Base-by-base conservation (phyloP, 2,888 invertebrate genomes). In the Aethes cnicana region DNA sequence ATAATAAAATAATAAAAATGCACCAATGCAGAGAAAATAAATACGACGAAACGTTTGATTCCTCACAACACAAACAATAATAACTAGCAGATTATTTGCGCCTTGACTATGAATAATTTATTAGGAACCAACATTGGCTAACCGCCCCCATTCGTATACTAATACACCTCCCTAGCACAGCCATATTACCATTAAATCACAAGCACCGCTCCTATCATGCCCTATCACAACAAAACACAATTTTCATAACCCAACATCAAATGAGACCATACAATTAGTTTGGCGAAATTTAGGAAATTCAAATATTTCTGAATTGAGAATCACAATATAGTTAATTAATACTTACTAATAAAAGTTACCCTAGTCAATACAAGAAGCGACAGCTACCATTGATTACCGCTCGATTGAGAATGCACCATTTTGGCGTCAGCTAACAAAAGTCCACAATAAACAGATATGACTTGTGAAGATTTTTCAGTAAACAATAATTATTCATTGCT, bases 321-420 rank as follows among this genome's bases (percentile, higher is more conserved):
- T 87, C 86, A 89, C 87, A 87, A 81, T 87, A 87, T 78, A 80
- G 76, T 82, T 85, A 80, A 75, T 82, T 85, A 86, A 84, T 85
- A 87, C 87, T 88, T 87, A 89, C 56, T 57, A 79, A 75, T 84
- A 77, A 70, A 78, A 70, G 77, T 82, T 81, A 82, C 63, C 70
- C 68, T 79, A 80, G 65, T 72, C 72, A 77, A 78, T 82, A 83
- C 69, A 71, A 77, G 69, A 77, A 74, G 62, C 72, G 73, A 71
- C 70, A 76, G 70, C 74, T 59, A 60, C 55, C 61, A 61, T 62
- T 70, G 76, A 73, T 72, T 79, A 77, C 77, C 73, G 74, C 61
- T 62, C 33, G 39, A 43, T 12, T 33, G 32, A 11, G 30, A 23
- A 21, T 25, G 49, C 42, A 56, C 53, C 53, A 35, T 42, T 49